Conservation (phyloP, 2,113 vertebrate species). For the Trochalopteron elliotii region DNA sequence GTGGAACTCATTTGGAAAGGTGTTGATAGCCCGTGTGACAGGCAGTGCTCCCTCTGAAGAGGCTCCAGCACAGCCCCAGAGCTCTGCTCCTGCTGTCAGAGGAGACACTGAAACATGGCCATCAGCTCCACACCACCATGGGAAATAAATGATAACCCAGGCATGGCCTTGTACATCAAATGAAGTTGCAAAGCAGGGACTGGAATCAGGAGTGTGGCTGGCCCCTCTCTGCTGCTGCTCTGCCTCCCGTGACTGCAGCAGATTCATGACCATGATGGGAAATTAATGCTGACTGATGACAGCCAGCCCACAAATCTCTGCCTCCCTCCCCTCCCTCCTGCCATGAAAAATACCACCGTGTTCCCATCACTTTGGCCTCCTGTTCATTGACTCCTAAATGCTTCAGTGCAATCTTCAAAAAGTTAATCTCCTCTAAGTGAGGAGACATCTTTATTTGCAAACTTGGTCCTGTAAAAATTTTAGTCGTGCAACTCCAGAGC, state of each 20-base stretch:
- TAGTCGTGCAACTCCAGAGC: not conserved
- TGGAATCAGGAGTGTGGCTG: not conserved
- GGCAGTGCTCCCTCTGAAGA: not conserved
- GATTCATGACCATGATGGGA: not conserved
- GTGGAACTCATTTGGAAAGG: not conserved
- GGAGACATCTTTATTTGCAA: not conserved
- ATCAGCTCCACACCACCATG: not conserved
- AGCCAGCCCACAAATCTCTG: constrained; percentile 21
- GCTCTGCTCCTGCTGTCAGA: not conserved
- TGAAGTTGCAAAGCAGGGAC: not conserved
- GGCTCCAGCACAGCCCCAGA: not conserved
- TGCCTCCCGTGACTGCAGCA: not conserved
- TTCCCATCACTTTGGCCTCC: not conserved
- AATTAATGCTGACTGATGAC: constrained; percentile 54
- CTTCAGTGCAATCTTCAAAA: not conserved
- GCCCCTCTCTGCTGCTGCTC: not conserved
- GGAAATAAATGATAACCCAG: not conserved
- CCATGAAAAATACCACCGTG: not conserved
- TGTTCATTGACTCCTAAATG: not conserved
- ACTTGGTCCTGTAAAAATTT: not conserved
- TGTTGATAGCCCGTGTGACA: not conserved
- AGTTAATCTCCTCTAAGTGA: not conserved
- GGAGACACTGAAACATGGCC: not conserved
- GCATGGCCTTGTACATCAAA: not conserved
- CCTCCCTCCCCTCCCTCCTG: constrained; percentile 21